Conservation (phyloP, 1,140 invertebrate genomes). For the Papilio helenus region DNA sequence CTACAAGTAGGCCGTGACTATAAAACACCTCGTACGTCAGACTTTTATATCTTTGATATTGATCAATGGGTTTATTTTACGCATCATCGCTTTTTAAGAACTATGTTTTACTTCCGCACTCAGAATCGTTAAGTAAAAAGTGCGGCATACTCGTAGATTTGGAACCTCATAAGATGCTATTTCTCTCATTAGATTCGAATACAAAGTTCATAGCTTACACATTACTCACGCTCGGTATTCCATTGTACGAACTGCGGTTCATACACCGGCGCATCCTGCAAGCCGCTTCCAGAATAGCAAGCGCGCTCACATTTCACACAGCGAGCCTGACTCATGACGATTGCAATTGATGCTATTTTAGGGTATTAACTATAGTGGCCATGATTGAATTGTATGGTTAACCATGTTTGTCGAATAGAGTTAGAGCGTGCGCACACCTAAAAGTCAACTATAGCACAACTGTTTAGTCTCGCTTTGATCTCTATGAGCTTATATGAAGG, state of each 20-base stretch:
- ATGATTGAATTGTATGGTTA: neutral
- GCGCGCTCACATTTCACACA: constrained; percentile 22
- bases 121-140: too few relatives aligned
- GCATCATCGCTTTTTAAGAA: neutral
- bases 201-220: constrained; percentile 4
- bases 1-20: neutral
- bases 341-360: constrained; percentile 12
- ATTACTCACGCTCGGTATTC: constrained; percentile 13
- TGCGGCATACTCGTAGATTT: neutral
- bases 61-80: neutral
- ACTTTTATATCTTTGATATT: neutral
- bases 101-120: neutral
- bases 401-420: neutral
- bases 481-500: too few relatives aligned
- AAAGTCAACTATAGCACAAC: too few relatives aligned
- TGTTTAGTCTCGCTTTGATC: too few relatives aligned
- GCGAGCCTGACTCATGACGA: neutral
- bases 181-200: neutral
- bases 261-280: constrained; percentile 3
- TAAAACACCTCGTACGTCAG: neutral
- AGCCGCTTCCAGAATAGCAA: constrained; percentile 34
- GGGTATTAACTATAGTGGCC: neutral
- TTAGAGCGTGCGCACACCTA: too few relatives aligned
- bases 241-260: neutral
- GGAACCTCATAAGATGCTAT: neutral